Base-by-base conservation (phyloP, 2,113 vertebrate genomes). In the Anthoscopus minutus region DNA sequence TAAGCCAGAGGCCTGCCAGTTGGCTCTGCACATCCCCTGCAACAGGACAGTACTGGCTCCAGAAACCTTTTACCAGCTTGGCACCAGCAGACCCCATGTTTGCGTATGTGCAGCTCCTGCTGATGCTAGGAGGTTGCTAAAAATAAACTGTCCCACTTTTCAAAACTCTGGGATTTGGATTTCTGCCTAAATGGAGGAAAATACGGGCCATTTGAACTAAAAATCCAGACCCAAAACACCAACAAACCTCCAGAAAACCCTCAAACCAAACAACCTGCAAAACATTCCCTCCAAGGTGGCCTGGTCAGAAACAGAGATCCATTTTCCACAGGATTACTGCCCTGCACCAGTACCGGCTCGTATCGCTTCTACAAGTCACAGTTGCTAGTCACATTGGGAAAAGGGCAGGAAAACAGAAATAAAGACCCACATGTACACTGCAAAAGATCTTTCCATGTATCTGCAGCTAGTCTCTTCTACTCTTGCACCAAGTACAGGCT, bases 351-450 rank as follows among this genome's bases (percentile, higher is more conserved):
- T 57, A 54, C 20, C 35, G 57, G 38, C 18, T 88, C n/a, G 33
- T 42, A 42, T 0, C 4, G 2, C 37, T 78, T 31, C 62, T 78
- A 42, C 54, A 81, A 44, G 50, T 57, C 45, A 31, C 82, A 48
- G 37, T 2, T 7, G 28, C 45, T 35, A 0, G 0, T 54, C 53
- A 51, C 22, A 19, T 6, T 0, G 5, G 57, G 9, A 57, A 58
- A 20, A 12, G 15, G 8, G 45, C 62, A 80, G 24, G 31, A 25
- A 40, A 60, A 82, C 20, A 73, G 23, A 77, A 69, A 40, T 21
- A 20, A 81, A 69, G 47, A 40, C 25, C 58, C 65, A 53, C 0
- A 2, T 6, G 23, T 7, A 70, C 62, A 45, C 33, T 5, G 0
- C 31, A 76, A 53, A 48, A 92, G 45, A 21, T 20, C 45, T 44